A percentile compares a stretch with the other conserved stretches of the same genome.
These are phyloP conservation scores for Knipowitschia caucasica DNA, from an alignment of 2,797 vertebrate genomes.

Conservation along the genomic window DNA sequence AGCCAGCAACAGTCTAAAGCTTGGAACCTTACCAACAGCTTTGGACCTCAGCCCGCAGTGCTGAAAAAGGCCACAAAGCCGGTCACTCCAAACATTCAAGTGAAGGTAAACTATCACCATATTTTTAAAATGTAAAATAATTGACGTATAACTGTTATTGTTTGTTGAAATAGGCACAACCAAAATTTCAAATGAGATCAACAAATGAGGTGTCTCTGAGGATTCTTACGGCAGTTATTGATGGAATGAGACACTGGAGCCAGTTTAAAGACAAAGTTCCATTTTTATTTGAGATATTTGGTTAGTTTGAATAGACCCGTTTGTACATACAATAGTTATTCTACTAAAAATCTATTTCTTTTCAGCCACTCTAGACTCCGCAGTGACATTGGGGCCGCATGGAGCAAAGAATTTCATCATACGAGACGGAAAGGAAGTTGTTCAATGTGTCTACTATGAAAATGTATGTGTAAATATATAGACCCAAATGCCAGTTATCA, in stretches of 20 bases:
- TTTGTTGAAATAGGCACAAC: constrained; percentile 54
- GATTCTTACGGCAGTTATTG: constrained; percentile 86
- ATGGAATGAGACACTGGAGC: constrained; percentile 91
- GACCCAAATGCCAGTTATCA: not conserved
- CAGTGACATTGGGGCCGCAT: constrained; percentile 82
- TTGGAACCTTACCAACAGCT: constrained; percentile 65
- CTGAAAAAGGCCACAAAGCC: constrained; percentile 24
- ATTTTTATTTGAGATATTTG: constrained; percentile 89
- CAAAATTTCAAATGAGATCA: constrained; percentile 59
- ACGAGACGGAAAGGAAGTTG: constrained; percentile 83
- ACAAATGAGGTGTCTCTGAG: constrained; percentile 80
- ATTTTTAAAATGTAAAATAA: not conserved
- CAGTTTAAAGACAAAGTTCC: constrained; percentile 79
- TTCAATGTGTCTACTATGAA: constrained; percentile 91
- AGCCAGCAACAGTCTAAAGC: constrained; percentile 40
- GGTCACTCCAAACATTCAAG: constrained; percentile 12
- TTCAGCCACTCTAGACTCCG: constrained; percentile 89
- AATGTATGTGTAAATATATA: constrained; percentile 79
- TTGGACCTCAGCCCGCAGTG: constrained; percentile 27
- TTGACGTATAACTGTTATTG: too few species aligned
- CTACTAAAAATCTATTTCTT: constrained; percentile 12
- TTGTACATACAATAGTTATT: not conserved
- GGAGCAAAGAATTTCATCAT: constrained; percentile 91
- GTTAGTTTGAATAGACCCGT: constrained; percentile 64
- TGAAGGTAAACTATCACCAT: constrained; percentile 36